Evolutionary conservation across 2,888 invertebrate genomes (phyloP).

Genomic region (Hylaea fasciaria): DNA sequence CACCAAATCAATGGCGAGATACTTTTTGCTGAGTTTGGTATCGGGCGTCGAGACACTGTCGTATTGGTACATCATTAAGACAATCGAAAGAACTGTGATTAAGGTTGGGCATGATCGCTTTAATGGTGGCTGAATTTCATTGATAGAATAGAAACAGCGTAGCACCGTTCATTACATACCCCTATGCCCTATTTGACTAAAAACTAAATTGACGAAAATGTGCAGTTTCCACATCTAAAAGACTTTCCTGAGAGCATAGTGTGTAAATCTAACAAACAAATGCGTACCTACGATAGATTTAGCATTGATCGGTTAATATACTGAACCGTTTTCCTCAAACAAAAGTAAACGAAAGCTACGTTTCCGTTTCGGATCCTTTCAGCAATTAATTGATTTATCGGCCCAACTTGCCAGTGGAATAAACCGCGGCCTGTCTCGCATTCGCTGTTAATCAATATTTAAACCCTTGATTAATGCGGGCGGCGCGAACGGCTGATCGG

Average conservation of each 20-base stretch:
- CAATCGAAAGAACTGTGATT: not conserved
- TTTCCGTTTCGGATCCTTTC: slow-evolving; percentile 6
- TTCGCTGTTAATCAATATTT: slow-evolving; percentile 36
- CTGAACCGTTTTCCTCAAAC: not conserved
- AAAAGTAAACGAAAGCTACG: slow-evolving; percentile 13
- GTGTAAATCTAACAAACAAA: no score
- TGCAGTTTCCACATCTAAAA: no score
- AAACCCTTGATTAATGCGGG: slow-evolving; percentile 37
- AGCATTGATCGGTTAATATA: not conserved
- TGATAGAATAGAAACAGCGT: no score
- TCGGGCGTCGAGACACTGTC: not conserved
- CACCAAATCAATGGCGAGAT: slow-evolving; percentile 2
- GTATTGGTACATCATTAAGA: not conserved
- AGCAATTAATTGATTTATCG: slow-evolving; percentile 25
- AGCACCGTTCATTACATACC: no score
- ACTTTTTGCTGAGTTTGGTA: slow-evolving; percentile 12
- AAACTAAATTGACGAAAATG: no score
- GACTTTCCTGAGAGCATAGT: no score
- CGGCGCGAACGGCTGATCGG: slow-evolving; percentile 19
- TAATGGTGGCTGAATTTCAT: no score
- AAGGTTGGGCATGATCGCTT: no score
- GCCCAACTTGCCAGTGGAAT: slow-evolving; percentile 15
- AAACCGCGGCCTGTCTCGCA: slow-evolving; percentile 25
- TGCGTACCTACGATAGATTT: no score
- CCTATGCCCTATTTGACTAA: no score